A percentile compares a stretch with the other conserved stretches of the same genome.
phyloP scores from a whole-genome alignment of 2,797 vertebrate species.

The Rhynchonycteris naso region DNA sequence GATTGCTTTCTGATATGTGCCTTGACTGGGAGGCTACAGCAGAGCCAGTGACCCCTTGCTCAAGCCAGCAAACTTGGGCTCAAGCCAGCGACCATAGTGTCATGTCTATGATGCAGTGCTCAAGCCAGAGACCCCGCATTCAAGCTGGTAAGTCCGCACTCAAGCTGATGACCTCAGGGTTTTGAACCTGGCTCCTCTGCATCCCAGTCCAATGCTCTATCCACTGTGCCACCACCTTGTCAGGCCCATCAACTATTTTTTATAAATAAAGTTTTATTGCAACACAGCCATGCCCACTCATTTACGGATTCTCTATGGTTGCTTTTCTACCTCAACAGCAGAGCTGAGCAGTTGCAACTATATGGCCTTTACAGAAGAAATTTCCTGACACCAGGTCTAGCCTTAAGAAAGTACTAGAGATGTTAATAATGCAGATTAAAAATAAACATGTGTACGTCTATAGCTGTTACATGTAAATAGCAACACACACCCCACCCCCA shows the following conservation, averaged over 20 bases:
- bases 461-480: neutral
- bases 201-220: too few species aligned
- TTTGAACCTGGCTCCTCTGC: too few species aligned
- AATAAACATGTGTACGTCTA: neutral
- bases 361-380: neutral
- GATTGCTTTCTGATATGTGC: too few species aligned
- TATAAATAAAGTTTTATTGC: conserved; percentile 33
- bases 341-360: neutral
- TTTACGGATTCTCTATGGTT: neutral
- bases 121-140: too few species aligned
- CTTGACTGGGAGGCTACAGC: too few species aligned
- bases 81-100: too few species aligned
- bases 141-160: too few species aligned
- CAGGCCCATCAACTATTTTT: neutral
- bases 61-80: too few species aligned
- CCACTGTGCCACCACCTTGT: too few species aligned
- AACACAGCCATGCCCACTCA: neutral
- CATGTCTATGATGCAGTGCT: too few species aligned
- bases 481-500: neutral
- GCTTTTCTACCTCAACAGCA: neutral
- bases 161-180: too few species aligned
- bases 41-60: too few species aligned
- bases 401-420: neutral
- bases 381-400: neutral
- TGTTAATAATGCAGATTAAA: neutral